Evolutionary conservation across 2,888 invertebrate species (phyloP), one percentile per base, ranked within the genome.

Genomic region (Pollenia angustigena): DNA sequence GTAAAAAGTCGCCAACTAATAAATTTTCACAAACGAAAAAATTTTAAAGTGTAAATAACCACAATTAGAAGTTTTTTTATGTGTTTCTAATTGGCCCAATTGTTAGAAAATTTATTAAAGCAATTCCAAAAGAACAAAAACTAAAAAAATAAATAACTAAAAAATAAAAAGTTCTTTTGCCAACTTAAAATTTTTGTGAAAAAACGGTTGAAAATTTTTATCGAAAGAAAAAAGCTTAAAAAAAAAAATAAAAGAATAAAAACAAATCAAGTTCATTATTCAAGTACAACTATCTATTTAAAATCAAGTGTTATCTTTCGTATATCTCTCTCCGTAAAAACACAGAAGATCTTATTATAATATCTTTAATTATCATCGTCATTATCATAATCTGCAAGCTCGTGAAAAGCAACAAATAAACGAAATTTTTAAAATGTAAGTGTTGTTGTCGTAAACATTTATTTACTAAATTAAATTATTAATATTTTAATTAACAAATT

Each of bases 1-100:
- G 81, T 58, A 81, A 79, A 71, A 85, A 69, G 76, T 69, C 46
- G 52, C 62, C 44, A 80, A 84, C 79, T 74, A 88, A 85, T 79
- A 78, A 74, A 76, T 64, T 79, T 76, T 76, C n/a, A 74, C 54
- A 66, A 58, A 79, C 74, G 68, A n/a, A 64, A 74, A 76, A 75
- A 64, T 64, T 66, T 66, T 76, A 72, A 75, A 76, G 62, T 80
- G 82, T 60, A 84, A 84, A 80, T 74, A 81, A 72, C 71, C 56
- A 50, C 44, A 81, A 72, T 85, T 66, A 58, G n/a, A 60, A 86
- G 81, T 84, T 72, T 64, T 64, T 48, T 71, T 44, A n/a, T 66
- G 46, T 60, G 54, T 78, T 74, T 54, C 75, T 85, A 81, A 85
- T 83, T 81, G 81, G 80, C 50, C 50, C 58, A 81, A 80, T 86